These are phyloP conservation scores for Pristiophorus japonicus DNA, from an alignment of 2,113 vertebrate genomes.

Conservation along the genomic window DNA sequence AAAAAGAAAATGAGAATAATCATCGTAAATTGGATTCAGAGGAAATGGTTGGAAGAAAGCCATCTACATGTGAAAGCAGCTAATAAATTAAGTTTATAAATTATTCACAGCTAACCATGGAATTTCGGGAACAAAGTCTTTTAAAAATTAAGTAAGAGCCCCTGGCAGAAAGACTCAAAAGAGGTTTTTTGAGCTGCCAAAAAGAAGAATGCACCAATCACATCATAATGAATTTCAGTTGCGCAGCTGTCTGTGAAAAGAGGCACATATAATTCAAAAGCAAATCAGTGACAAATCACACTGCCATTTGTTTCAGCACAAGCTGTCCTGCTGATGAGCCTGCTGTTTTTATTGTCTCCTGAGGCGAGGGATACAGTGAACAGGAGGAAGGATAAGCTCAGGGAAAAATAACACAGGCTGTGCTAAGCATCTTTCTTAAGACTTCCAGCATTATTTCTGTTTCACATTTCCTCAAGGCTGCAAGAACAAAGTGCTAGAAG, in stretches of 20 bases:
- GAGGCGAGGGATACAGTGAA: conserved; percentile 35
- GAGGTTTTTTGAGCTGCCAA: conserved; percentile 50
- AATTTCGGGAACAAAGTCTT: too few relatives aligned
- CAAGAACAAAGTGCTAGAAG: not conserved
- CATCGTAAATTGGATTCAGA: too few relatives aligned
- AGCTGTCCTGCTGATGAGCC: conserved; percentile 25
- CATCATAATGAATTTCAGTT: conserved; percentile 49
- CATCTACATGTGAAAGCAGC: too few relatives aligned
- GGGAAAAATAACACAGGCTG: conserved; percentile 12
- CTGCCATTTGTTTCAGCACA: conserved; percentile 37
- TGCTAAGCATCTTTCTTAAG: not conserved
- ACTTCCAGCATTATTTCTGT: not conserved
- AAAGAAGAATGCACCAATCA: conserved; percentile 46
- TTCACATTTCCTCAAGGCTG: not conserved
- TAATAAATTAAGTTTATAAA: too few relatives aligned
- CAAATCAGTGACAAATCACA: conserved; percentile 37
- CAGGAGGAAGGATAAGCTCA: conserved; percentile 10
- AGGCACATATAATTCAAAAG: conserved; percentile 39
- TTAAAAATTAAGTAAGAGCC: conserved; percentile 54
- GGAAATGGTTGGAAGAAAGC: too few relatives aligned
- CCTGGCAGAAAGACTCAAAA: conserved; percentile 42
- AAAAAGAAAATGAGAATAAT: conserved; percentile 64
- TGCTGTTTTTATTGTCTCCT: conserved; percentile 37
- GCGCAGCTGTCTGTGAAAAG: conserved; percentile 34
- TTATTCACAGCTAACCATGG: too few relatives aligned